Conservation (phyloP, 2,113 vertebrate species). For the Gadus macrocephalus region DNA sequence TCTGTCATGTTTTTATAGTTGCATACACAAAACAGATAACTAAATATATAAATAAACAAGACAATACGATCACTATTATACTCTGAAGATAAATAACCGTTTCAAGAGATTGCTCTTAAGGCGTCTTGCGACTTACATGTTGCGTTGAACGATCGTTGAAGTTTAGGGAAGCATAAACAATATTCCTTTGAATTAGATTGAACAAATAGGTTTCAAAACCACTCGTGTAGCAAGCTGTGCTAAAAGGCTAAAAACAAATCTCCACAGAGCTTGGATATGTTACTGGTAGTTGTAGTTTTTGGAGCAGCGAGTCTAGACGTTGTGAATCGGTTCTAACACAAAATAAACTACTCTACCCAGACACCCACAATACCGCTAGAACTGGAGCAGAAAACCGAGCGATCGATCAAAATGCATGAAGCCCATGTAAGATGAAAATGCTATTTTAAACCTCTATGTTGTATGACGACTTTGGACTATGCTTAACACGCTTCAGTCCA, state of each 20-base stretch:
- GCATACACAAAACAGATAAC: too few relatives aligned
- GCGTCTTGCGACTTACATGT: constrained; percentile 24
- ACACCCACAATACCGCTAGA: neutral
- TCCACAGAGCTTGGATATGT: constrained; percentile 2
- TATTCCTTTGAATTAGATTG: neutral
- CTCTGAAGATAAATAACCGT: too few relatives aligned
- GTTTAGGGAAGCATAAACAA: neutral
- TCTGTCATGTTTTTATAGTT: too few relatives aligned
- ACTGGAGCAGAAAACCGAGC: neutral
- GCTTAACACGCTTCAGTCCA: neutral
- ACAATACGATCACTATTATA: too few relatives aligned
- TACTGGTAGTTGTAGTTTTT: constrained; percentile 63
- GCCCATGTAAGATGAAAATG: neutral
- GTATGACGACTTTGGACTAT: too few relatives aligned
- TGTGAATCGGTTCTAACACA: fast-evolving
- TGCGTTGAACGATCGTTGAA: neutral
- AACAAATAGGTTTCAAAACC: constrained; percentile 5
- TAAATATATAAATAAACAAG: too few relatives aligned
- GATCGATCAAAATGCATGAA: constrained; percentile 1
- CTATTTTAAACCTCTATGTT: neutral
- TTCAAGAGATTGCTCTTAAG: too few relatives aligned
- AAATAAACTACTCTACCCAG: constrained; percentile 65
- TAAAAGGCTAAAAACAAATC: constrained; percentile 64
- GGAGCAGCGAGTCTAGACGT: fast-evolving
- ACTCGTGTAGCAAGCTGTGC: constrained; percentile 38